Evolutionary conservation across 2,888 invertebrate genomes (phyloP).

Genomic region (Acanthacorydalis orientalis): DNA sequence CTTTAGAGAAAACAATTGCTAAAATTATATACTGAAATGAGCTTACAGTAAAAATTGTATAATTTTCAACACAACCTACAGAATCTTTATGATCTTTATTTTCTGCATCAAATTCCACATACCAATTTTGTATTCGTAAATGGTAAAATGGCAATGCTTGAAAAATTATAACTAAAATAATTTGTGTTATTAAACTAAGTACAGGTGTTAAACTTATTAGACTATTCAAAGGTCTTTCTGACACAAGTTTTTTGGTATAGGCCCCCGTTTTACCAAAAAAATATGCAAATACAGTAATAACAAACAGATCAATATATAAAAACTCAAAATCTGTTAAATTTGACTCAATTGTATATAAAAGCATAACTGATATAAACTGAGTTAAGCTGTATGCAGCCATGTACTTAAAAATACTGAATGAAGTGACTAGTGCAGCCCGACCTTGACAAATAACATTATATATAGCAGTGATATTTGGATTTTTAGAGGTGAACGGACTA

Average conservation of each 20-base stretch:
- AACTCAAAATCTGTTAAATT: conserved; percentile 46
- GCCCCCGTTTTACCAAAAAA: conserved; percentile 46
- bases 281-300: conserved; percentile 42
- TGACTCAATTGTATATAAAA: conserved; percentile 55
- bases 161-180: conserved; percentile 28
- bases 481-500: conserved; percentile 80
- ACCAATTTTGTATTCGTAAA: conserved; percentile 37
- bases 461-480: conserved; percentile 72
- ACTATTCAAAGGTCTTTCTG: conserved; percentile 35
- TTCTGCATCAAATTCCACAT: conserved; percentile 27
- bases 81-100: conserved; percentile 16
- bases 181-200: conserved; percentile 34
- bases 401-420: conserved; percentile 96
- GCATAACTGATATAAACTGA: conserved; percentile 78
- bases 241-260: conserved; percentile 25
- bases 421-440: conserved; percentile 83
- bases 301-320: conserved; percentile 45
- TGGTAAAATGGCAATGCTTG: conserved; percentile 30
- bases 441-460: conserved; percentile 70
- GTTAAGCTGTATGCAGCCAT: conserved; percentile 92
- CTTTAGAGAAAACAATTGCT: conserved; percentile 45
- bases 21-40: conserved; percentile 48
- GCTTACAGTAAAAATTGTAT: conserved; percentile 41
- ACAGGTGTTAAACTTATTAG: conserved; percentile 32
- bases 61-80: conserved; percentile 39